phyloP scores from a whole-genome alignment of 2,113 vertebrate species.

The Hippocampus mohnikei region DNA sequence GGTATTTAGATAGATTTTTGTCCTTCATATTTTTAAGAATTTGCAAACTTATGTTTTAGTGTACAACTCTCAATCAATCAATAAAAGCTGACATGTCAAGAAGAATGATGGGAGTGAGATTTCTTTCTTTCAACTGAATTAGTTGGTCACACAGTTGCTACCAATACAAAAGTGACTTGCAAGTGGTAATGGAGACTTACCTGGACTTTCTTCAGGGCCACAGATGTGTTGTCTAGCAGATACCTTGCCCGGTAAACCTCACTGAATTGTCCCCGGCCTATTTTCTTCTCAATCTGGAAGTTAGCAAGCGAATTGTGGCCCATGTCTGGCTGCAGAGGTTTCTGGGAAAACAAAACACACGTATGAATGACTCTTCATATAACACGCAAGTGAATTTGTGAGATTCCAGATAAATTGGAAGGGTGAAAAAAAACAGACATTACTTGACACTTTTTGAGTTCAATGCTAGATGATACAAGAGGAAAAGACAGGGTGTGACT shows the following conservation, averaged over 20 bases:
- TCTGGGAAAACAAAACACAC: conserved; percentile 66
- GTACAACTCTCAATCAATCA: too few relatives aligned
- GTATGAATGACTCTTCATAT: not conserved
- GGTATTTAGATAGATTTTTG: too few relatives aligned
- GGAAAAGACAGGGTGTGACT: too few relatives aligned
- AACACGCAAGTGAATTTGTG: not conserved
- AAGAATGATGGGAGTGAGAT: too few relatives aligned
- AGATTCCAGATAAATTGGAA: not conserved
- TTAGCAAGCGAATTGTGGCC: conserved; percentile 91
- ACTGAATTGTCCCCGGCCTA: conserved; percentile 95
- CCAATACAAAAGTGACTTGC: too few relatives aligned
- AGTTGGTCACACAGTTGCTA: too few relatives aligned
- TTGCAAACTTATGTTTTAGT: too few relatives aligned
- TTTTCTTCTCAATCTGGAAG: conserved; percentile 96
- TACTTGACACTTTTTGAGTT: not conserved
- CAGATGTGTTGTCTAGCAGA: conserved; percentile 86
- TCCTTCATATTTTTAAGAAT: too few relatives aligned
- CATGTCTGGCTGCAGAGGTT: conserved; percentile 90
- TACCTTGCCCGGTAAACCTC: conserved; percentile 94
- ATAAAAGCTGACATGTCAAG: too few relatives aligned
- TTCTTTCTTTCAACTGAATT: too few relatives aligned
- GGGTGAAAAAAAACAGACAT: not conserved
- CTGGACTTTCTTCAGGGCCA: conserved; percentile 98
- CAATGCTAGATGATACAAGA: not conserved
- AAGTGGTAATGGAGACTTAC: conserved; percentile 64